Conservation (phyloP, 1,140 invertebrate species). For the Brachionus koreanus region DNA sequence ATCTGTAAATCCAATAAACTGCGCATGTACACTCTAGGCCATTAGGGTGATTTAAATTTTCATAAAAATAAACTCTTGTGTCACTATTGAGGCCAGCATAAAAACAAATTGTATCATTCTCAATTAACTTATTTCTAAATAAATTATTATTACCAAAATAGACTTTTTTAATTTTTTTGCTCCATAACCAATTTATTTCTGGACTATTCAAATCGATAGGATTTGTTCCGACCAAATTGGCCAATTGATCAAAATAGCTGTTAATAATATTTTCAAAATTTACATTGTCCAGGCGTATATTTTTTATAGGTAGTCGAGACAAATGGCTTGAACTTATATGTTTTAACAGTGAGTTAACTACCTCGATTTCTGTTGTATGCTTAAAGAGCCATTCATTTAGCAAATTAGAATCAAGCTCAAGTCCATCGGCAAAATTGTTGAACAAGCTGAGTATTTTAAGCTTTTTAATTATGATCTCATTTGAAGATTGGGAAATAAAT, state of each 20-base stretch:
- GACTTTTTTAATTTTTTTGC: background rate
- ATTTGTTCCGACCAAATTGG: background rate
- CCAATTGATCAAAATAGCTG: background rate
- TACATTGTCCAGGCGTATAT: slow-evolving; percentile 3
- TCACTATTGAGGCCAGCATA: background rate
- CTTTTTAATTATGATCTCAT: background rate
- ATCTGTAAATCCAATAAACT: slow-evolving; percentile 32
- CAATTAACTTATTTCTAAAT: background rate
- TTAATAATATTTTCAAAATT: background rate
- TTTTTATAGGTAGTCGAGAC: background rate
- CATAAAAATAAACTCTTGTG: slow-evolving; percentile 24
- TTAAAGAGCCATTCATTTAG: background rate
- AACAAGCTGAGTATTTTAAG: background rate
- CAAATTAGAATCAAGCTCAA: slow-evolving; percentile 7
- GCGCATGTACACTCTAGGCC: slow-evolving; percentile 11
- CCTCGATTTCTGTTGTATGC: background rate
- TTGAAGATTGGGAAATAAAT: background rate
- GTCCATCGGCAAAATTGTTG: background rate
- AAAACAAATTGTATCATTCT: slow-evolving; percentile 17
- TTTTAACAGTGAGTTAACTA: background rate
- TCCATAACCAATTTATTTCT: slow-evolving; percentile 1
- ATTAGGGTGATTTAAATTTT: slow-evolving; percentile 6
- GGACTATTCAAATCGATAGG: background rate
- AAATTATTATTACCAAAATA: slow-evolving; percentile 34
- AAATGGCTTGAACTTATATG: background rate